Evolutionary conservation across 2,113 vertebrate species (phyloP), one percentile per base, ranked within the genome.

Genomic region (Engraulis encrasicolus): DNA sequence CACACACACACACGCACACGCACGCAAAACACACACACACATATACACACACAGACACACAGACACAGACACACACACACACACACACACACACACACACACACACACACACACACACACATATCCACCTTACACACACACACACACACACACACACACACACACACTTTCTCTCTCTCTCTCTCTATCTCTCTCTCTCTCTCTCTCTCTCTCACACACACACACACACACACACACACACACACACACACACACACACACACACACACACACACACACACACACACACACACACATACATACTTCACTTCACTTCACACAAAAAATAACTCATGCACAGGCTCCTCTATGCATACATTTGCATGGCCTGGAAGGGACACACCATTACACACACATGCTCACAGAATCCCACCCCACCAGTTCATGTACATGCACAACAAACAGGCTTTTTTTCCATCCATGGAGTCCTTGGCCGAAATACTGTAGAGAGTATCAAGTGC

Each of bases 1-100:
- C 78, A 78, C 45, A 77, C 77, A 71, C 40, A 79, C 52, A 79
- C 40, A 80, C 52, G 50, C 74, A 84, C 5, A 49, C 79, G 83
- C 79, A 81, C n/a, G n/a, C n/a, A n/a, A n/a, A n/a, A n/a, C n/a
- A n/a, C n/a, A n/a, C 19, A 79, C 54, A 34, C 37, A 81, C n/a
- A 40, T 61, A 50, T 14, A 20, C 82, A 79, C 23, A 15, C 48
- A 58, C 23, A 23, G 27, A 79, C 48, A 71, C 37, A 45, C 4
- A 9, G 40, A 9, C 40, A 45, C 40, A 3, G 9, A 5, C 40
- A 45, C 40, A 84, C 79, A 89, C 79, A 48, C n/a, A 80, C 31
- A 78, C 83, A 40, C 48, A 19, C 48, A 45, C 31, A 61, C 77
- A 12, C 77, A 79, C 34, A n/a, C 40, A 82, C 81, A 77, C 23